Evolutionary conservation across 2,797 vertebrate species (phyloP).

Genomic region (Pyrocephalus nanus): DNA sequence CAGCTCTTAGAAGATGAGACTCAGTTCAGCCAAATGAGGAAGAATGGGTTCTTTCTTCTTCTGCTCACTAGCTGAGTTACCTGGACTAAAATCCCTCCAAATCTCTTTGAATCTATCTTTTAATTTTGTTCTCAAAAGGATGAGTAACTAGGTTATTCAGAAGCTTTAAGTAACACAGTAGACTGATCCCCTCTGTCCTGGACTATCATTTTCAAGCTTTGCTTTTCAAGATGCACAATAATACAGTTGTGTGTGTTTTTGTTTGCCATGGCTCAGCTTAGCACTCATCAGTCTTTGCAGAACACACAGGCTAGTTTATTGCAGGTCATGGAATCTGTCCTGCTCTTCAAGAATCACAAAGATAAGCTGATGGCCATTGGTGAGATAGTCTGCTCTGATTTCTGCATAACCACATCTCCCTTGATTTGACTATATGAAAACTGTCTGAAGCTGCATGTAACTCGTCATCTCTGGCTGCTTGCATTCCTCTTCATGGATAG

Average conservation of each 20-base stretch:
- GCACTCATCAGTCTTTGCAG: not conserved
- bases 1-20: not conserved
- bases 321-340: slow-evolving; percentile 69
- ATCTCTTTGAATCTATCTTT: not conserved
- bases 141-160: not conserved
- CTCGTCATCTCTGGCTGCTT: not conserved
- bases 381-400: slow-evolving; percentile 47
- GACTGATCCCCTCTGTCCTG: not conserved
- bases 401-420: not conserved
- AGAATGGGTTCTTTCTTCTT: not conserved
- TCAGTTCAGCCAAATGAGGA: not conserved
- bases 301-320: not conserved
- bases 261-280: not conserved
- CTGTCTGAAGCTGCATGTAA: not conserved
- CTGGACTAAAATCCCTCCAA: not conserved
- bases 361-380: slow-evolving; percentile 58
- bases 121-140: not conserved
- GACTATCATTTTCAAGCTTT: not conserved
- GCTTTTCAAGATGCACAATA: not conserved
- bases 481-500: not conserved
- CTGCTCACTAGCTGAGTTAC: not conserved
- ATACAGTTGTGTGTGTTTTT: not conserved
- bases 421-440: not conserved
- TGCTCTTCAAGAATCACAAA: slow-evolving; percentile 62
- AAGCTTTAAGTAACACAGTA: not conserved